Conservation (phyloP, 2,888 invertebrate species). For the Ichneumon xanthorius region DNA sequence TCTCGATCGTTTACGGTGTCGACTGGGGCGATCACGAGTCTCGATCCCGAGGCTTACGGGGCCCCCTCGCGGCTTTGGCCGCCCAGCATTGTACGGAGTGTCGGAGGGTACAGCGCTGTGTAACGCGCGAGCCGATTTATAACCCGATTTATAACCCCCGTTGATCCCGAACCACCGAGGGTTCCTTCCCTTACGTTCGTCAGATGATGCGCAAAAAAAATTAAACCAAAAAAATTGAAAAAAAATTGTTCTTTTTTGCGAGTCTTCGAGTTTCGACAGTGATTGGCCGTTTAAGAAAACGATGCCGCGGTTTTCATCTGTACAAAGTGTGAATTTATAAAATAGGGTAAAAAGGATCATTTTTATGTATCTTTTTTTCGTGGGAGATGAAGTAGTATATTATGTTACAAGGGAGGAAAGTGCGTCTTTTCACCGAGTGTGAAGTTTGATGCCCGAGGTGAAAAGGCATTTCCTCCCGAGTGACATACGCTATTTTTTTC, state of each 20-base stretch:
- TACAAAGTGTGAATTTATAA: no score
- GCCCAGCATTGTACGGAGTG: conserved; percentile 32
- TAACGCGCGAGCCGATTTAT: conserved; percentile 53
- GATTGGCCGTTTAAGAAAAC: conserved; percentile 12
- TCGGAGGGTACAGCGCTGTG: conserved; percentile 1
- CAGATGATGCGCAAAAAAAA: conserved; percentile 39
- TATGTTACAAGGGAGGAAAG: no score
- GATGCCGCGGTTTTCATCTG: no score
- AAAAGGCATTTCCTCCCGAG: no score
- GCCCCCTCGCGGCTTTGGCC: conserved; percentile 24
- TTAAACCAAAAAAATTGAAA: background rate
- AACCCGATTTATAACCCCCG: conserved; percentile 64
- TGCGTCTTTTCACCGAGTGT: no score
- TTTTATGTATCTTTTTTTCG: no score
- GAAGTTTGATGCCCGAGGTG: no score
- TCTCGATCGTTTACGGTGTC: conserved; percentile 55
- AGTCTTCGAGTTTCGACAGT: conserved; percentile 5
- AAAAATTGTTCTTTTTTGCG: conserved; percentile 3
- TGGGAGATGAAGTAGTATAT: no score
- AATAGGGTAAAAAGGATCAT: no score
- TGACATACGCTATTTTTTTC: no score
- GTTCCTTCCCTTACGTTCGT: conserved; percentile 19
- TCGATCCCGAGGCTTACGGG: conserved; percentile 55
- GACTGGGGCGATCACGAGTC: conserved; percentile 52
- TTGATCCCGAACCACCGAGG: conserved; percentile 43